Conservation (phyloP, 2,797 vertebrate genomes). For the Gambelia wislizenii region DNA sequence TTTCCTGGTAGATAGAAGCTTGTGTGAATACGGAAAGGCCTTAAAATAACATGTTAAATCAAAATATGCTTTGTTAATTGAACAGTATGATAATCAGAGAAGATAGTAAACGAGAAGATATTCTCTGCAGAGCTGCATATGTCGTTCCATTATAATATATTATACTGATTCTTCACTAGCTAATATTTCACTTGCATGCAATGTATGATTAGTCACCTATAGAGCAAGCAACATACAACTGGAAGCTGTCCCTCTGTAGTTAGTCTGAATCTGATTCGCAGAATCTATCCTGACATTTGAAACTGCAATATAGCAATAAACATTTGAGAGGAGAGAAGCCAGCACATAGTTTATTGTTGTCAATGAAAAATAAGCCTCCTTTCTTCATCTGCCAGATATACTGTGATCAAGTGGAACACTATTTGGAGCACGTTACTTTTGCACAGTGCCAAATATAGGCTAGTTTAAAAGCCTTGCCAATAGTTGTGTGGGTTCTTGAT, state of each 20-base stretch:
- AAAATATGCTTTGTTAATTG: too few species aligned
- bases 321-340: not conserved
- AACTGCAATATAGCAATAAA: conserved; percentile 9
- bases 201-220: not conserved
- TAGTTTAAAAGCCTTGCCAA: not conserved
- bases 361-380: not conserved
- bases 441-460: not conserved
- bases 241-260: not conserved
- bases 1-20: too few species aligned
- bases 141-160: not conserved
- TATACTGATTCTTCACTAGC: not conserved
- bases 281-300: not conserved
- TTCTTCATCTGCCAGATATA: not conserved
- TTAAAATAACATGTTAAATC: too few species aligned
- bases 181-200: not conserved
- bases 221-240: not conserved
- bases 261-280: not conserved
- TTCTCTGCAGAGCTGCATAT: not conserved
- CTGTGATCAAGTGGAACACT: conserved; percentile 1
- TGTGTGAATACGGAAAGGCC: too few species aligned
- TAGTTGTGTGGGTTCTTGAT: not conserved
- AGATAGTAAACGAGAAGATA: not conserved
- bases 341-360: conserved; percentile 6
- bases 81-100: not conserved
- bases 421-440: not conserved